Conservation (phyloP, 1,140 invertebrate genomes). For the Caenorhabditis tropicalis region DNA sequence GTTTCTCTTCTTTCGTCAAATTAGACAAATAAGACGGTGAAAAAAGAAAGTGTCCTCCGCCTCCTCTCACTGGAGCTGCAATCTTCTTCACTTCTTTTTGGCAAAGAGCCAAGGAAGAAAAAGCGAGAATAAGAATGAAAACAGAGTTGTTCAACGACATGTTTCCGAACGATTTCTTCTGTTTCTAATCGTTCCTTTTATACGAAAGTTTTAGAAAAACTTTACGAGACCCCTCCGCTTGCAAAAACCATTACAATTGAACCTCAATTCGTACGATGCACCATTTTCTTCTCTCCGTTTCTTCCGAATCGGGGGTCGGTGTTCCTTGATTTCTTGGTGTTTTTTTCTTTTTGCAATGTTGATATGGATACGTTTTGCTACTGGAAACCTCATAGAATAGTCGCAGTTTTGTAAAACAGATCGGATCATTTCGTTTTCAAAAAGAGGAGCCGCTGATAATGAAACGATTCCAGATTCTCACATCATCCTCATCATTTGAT, state of each 20-base stretch:
- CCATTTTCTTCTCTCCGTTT: not conserved
- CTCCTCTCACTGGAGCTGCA: not conserved
- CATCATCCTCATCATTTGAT: no score
- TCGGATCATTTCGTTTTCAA: no score
- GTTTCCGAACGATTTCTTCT: not conserved
- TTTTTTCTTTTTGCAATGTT: no score
- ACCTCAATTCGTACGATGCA: not conserved
- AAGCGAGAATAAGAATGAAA: not conserved
- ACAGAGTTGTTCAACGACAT: conserved; percentile 5
- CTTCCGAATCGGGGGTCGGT: not conserved
- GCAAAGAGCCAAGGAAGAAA: not conserved
- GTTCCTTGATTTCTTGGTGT: no score
- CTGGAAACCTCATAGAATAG: no score
- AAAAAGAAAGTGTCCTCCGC: not conserved
- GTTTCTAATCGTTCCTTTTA: not conserved
- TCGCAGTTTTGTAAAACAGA: no score
- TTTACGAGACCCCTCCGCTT: not conserved
- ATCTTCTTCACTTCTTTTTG: not conserved
- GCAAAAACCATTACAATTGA: not conserved
- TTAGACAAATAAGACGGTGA: not conserved
- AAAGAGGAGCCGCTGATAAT: no score
- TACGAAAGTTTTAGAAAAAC: not conserved
- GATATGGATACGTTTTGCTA: no score
- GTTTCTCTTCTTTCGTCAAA: conserved; percentile 17
- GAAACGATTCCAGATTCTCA: no score